Conservation (phyloP, 2,113 vertebrate genomes). For the Addax nasomaculatus region DNA sequence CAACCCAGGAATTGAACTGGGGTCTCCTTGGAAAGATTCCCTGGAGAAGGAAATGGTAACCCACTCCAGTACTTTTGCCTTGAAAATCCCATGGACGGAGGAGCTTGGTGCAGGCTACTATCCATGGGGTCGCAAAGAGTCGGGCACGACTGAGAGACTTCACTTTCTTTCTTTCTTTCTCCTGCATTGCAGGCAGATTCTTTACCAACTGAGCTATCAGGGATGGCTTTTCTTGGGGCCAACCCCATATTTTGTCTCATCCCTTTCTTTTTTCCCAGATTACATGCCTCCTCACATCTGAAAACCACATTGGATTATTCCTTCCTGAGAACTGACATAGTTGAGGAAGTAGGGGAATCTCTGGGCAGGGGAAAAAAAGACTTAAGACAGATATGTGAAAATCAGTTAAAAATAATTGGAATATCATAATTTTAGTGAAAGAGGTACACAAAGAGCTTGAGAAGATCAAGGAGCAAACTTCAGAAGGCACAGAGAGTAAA, state of each 20-base stretch:
- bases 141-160: rapidly evolving
- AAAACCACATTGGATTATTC: neutral
- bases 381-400: neutral
- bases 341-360: neutral
- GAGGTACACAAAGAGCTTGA: neutral
- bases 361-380: neutral
- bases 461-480: neutral
- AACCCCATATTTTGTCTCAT: neutral
- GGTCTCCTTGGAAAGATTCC: neutral
- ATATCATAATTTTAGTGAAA: neutral
- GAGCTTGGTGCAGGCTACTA: no score
- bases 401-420: neutral
- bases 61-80: no score
- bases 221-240: neutral
- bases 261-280: neutral
- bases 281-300: neutral
- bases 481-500: neutral
- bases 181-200: neutral
- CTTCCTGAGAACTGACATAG: neutral
- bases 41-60: no score
- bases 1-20: neutral
- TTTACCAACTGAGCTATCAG: neutral
- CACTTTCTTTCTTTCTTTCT: no score
- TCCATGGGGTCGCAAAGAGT: no score
- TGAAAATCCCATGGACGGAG: no score